Percentiles rank a stretch among this genome's conserved stretches.
Conservation (phyloP, 2,888 invertebrate genomes). For the Eupithecia inturbata region DNA sequence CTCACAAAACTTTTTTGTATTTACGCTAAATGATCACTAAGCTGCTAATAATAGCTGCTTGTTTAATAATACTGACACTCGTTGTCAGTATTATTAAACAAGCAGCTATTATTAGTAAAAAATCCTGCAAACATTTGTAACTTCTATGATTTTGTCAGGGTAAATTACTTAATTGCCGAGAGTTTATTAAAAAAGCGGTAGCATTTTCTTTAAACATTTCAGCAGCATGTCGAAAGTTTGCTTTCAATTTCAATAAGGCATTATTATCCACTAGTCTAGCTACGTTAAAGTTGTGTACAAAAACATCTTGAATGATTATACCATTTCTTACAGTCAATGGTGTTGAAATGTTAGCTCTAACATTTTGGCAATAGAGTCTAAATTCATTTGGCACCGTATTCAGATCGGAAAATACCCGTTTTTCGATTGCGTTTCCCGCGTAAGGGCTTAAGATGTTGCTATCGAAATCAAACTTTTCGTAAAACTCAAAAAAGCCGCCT, state of each 20-base stretch:
- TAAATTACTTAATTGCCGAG: neutral
- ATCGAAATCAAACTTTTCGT: slow-evolving; percentile 22
- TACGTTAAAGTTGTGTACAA: slow-evolving; percentile 22
- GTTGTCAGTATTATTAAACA: too few species aligned
- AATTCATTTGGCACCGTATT: slow-evolving; percentile 18
- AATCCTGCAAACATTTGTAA: neutral
- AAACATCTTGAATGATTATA: slow-evolving; percentile 21
- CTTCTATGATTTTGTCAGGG: neutral
- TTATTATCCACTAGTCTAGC: neutral
- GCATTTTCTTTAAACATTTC: slow-evolving; percentile 14
- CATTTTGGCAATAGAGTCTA: neutral
- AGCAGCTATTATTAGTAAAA: too few species aligned
- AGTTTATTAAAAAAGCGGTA: slow-evolving; percentile 2
- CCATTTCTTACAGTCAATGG: slow-evolving; percentile 11
- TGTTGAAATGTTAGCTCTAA: neutral
- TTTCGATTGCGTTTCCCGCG: slow-evolving; percentile 17
- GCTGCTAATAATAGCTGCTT: too few species aligned
- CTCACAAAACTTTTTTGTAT: neutral
- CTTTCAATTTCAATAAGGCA: neutral
- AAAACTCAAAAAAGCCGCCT: slow-evolving; percentile 31
- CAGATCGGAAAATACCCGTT: slow-evolving; percentile 1
- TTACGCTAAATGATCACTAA: too few species aligned
- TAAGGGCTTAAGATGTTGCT: slow-evolving; percentile 20
- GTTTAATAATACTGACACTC: too few species aligned
- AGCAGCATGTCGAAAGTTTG: slow-evolving; percentile 11